A percentile compares a stretch with the other conserved stretches of the same genome.
These are phyloP conservation scores for Thalpophila matura DNA, from an alignment of 2,888 invertebrate genomes.

Conservation along the genomic window DNA sequence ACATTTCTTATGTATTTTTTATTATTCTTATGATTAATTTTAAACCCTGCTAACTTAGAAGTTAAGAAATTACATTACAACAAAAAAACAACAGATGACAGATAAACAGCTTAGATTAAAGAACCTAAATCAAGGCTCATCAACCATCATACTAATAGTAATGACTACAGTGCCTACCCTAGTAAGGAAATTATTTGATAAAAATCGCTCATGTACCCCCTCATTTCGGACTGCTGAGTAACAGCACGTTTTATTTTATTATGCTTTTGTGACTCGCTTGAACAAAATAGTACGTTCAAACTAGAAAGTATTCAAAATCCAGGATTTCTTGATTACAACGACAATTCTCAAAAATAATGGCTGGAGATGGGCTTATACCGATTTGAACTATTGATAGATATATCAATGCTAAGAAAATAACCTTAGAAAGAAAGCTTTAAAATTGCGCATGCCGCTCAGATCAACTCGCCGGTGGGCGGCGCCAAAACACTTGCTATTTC, in stretches of 20 bases:
- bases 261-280: not conserved
- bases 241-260: not conserved
- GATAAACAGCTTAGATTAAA: not conserved
- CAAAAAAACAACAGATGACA: constrained; percentile 20
- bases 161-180: not conserved
- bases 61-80: constrained; percentile 15
- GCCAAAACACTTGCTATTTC: no score
- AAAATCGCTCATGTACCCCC: not conserved
- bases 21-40: constrained; percentile 4
- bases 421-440: no score
- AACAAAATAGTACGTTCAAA: no score
- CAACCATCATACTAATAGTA: not conserved
- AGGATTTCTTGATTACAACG: no score
- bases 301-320: no score
- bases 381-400: no score
- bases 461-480: no score
- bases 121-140: constrained; percentile 6
- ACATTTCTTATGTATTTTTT: not conserved
- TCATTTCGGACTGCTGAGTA: constrained; percentile 1
- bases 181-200: not conserved
- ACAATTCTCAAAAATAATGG: no score
- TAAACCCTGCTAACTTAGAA: constrained; percentile 13
- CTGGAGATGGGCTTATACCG: no score
- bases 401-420: no score
- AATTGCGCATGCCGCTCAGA: no score